Evolutionary conservation across 2,888 invertebrate species (phyloP).

Genomic region (Aethes cnicana): DNA sequence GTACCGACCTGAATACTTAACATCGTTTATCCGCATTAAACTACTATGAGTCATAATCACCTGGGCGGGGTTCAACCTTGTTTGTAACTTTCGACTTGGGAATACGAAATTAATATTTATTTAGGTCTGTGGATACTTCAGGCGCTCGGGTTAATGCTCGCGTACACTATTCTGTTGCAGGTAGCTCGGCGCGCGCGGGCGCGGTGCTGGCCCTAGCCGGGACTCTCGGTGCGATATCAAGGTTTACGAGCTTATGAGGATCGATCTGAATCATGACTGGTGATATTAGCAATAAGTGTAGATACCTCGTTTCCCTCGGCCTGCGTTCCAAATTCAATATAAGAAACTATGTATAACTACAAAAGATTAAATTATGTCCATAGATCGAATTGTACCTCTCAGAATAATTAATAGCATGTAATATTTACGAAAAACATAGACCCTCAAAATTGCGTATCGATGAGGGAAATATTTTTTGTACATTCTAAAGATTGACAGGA

Average conservation of each 20-base stretch:
- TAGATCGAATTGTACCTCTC: conserved; percentile 27
- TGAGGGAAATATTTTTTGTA: conserved; percentile 58
- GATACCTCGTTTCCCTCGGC: conserved; percentile 40
- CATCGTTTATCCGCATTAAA: conserved; percentile 1
- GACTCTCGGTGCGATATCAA: conserved; percentile 59
- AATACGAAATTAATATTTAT: conserved; percentile 26
- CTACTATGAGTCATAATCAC: conserved; percentile 10
- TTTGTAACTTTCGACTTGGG: conserved; percentile 18
- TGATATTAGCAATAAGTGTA: conserved; percentile 74
- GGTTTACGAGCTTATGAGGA: conserved; percentile 74
- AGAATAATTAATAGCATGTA: conserved; percentile 35
- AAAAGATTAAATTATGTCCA: conserved; percentile 21
- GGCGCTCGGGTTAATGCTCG: conserved; percentile 15
- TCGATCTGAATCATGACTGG: conserved; percentile 55
- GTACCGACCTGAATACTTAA: conserved; percentile 4
- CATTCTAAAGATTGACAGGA: conserved; percentile 40
- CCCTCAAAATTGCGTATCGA: conserved; percentile 42
- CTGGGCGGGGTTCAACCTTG: conserved; percentile 11
- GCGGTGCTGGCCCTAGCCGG: conserved; percentile 48
- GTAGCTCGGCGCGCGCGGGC: conserved; percentile 45
- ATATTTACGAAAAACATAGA: conserved; percentile 37
- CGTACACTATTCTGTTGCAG: conserved; percentile 56
- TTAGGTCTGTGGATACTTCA: conserved; percentile 16
- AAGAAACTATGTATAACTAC: conserved; percentile 13
- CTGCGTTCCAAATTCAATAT: conserved; percentile 16